Conservation (phyloP, 2,797 vertebrate species). For the Gallinago stenura region DNA sequence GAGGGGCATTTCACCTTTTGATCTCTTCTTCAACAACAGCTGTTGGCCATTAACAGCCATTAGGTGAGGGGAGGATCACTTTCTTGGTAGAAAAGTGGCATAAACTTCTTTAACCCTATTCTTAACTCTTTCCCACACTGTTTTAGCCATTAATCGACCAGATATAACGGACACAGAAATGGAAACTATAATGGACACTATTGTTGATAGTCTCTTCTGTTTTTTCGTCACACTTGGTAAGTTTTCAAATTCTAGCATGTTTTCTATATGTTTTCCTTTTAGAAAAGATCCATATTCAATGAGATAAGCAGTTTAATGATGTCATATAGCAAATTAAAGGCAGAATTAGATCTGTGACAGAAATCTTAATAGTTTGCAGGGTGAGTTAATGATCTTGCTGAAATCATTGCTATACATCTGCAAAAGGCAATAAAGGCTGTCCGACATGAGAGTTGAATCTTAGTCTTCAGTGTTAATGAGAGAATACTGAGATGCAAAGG, state of each 20-base stretch:
- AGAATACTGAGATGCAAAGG: not conserved
- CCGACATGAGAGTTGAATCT: not conserved
- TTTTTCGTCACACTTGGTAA: conserved; percentile 98
- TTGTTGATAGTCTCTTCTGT: conserved; percentile 98
- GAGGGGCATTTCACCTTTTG: not conserved
- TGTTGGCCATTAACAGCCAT: not conserved
- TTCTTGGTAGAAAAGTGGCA: not conserved
- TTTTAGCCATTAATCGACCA: conserved; percentile 91
- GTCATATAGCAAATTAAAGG: not conserved
- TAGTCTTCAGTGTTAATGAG: not conserved
- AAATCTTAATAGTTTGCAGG: not conserved
- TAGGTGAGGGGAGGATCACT: not conserved
- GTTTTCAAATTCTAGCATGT: conserved; percentile 73
- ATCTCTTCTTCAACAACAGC: not conserved
- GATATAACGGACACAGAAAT: conserved; percentile 97
- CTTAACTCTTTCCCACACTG: not conserved
- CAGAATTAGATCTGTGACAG: not conserved
- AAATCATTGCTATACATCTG: not conserved
- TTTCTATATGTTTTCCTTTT: not conserved
- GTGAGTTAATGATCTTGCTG: not conserved
- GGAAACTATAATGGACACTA: conserved; percentile 97
- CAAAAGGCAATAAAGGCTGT: not conserved
- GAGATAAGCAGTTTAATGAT: not conserved
- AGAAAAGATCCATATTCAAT: not conserved
- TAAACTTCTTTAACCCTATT: not conserved